phyloP scores from a whole-genome alignment of 2,113 vertebrate genomes.

The Nestor notabilis region DNA sequence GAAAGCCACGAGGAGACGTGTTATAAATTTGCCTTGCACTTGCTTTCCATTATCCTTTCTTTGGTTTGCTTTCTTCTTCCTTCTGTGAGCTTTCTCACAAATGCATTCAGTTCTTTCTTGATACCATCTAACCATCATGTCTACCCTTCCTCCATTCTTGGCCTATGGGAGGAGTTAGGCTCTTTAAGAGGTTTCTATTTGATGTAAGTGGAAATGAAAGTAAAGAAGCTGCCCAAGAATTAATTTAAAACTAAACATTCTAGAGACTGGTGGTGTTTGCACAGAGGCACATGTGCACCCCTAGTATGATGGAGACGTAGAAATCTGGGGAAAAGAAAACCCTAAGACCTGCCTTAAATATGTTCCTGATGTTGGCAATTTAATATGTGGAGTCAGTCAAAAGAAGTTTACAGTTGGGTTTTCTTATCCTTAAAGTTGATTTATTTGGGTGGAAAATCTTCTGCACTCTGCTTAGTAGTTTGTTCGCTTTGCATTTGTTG shows the following conservation, averaged over 20 bases:
- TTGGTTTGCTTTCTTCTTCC: not conserved
- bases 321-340: not conserved
- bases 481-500: not conserved
- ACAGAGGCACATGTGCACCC: not conserved
- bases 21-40: not conserved
- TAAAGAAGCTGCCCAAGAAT: not conserved
- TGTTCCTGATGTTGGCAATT: not conserved
- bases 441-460: constrained; percentile 25
- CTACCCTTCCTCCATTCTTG: not conserved
- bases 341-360: not conserved
- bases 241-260: not conserved
- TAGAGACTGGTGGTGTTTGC: not conserved
- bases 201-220: constrained; percentile 1
- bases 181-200: not conserved
- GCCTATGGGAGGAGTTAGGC: not conserved
- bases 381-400: not conserved
- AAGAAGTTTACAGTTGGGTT: not conserved
- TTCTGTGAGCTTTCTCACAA: not conserved
- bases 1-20: not conserved
- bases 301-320: not conserved
- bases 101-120: not conserved
- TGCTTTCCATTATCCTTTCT: not conserved
- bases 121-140: not conserved
- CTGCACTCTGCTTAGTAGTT: not conserved
- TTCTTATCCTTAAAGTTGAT: constrained; percentile 24